These are phyloP conservation scores for human (Homo sapiens) DNA, from an alignment of 2,113 vertebrate genomes.

Conservation along the genomic window DNA sequence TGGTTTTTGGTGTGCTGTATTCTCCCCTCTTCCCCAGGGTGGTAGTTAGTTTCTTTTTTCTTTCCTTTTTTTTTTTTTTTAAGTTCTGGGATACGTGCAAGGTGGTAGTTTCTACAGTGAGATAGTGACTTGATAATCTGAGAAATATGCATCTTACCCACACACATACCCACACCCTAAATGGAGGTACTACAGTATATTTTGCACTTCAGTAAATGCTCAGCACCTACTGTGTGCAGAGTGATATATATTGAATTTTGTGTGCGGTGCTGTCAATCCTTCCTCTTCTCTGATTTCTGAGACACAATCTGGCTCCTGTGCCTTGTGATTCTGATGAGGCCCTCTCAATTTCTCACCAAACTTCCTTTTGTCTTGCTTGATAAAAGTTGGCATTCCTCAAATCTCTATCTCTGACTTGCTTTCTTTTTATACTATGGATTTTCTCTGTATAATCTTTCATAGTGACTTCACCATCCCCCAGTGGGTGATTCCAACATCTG, in stretches of 20 bases:
- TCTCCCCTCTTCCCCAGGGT: not conserved
- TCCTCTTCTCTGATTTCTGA: not conserved
- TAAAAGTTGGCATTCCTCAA: not conserved
- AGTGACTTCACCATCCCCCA: not conserved
- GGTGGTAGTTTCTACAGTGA: not conserved
- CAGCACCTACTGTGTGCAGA: not conserved
- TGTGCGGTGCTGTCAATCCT: rapidly evolving
- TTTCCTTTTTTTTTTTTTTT: too few relatives aligned
- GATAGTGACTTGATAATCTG: not conserved
- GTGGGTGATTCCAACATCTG: not conserved
- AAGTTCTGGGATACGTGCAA: too few relatives aligned
- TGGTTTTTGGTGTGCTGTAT: not conserved
- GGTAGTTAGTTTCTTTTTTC: too few relatives aligned
- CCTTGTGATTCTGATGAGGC: not conserved
- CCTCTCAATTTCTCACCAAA: not conserved
- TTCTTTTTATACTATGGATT: not conserved
- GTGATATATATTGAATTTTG: not conserved
- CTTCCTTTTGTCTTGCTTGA: not conserved
- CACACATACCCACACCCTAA: not conserved
- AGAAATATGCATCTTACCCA: not conserved
- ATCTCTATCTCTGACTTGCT: not conserved
- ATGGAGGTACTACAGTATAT: not conserved
- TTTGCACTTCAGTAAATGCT: not conserved
- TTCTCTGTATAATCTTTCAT: not conserved
- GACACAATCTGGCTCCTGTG: not conserved